Base-by-base conservation (phyloP, 2,113 vertebrate species). In the Arothron firmamentum region DNA sequence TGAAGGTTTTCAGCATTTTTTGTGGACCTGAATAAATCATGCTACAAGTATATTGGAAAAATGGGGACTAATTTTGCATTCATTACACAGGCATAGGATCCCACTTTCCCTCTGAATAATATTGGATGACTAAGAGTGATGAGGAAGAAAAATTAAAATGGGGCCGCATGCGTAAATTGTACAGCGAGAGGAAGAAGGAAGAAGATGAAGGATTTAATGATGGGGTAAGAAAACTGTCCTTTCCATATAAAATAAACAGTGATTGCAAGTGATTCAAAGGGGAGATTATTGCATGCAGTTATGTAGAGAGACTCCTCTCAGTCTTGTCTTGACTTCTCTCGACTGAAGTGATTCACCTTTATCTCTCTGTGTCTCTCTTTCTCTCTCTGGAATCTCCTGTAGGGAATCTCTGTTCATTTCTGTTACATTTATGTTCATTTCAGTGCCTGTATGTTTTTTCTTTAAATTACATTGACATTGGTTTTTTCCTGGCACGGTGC, bases 221-320 rank as follows among this genome's bases (percentile, higher is more conserved):
- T 15, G 59, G 42, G 58, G 60, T 67, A 74, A 65, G 55, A 72
- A 52, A 71, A 47, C 57, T 55, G 59, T 67, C 72, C 65, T 77
- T 76, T 81, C 86, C 70, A 86, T 81, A 69, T 43, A 80, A 72
- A 89, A 89, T 88, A 68, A 82, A 81, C 75, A n/a, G 65, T 84
- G 76, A 88, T 75, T 85, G 77, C 78, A 62, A 72, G 62, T 17
- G 75, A 84, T 67, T 83, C 43, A 16, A 73, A 28, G 62, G 65
- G 70, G 65, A 3, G 56, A 70, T 84, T 78, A 84, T 85, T 68
- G 46, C 62, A 59, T 6, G 10, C 63, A 47, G 7, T 59, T 62
- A 64, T 38, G 34, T 38, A 38, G 61, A 81, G 67, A 75, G 57
- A 74, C 82, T 79, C 68, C 61, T 74, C 59, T 67, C 56, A 70